Percentiles rank a stretch among this genome's conserved stretches.
phyloP scores from a whole-genome alignment of 1,140 invertebrate species.

The Dendroctonus valens region DNA sequence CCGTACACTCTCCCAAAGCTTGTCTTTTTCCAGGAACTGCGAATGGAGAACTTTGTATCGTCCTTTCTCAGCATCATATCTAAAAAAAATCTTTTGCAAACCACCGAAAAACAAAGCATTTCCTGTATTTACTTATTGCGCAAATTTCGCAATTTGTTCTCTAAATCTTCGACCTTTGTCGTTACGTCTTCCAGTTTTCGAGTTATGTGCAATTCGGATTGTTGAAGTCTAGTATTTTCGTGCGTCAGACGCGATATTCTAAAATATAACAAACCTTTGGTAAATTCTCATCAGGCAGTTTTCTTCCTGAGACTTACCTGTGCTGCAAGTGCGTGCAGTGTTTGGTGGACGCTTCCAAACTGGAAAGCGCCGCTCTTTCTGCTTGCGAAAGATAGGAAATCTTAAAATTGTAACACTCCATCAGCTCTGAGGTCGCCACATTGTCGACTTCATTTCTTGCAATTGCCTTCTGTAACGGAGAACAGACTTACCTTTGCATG shows the following conservation, averaged over 20 bases:
- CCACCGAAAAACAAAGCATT: slow-evolving; percentile 6
- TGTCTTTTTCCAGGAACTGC: slow-evolving; percentile 36
- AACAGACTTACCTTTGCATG: background rate
- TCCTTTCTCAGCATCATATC: slow-evolving; percentile 36
- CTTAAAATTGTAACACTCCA: slow-evolving; percentile 72
- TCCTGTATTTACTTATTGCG: slow-evolving; percentile 26
- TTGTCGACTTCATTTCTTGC: slow-evolving; percentile 23
- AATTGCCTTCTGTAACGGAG: slow-evolving; percentile 13
- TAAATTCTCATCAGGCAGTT: background rate
- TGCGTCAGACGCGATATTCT: slow-evolving; percentile 51
- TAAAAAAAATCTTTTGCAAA: slow-evolving; percentile 1
- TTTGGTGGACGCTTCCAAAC: slow-evolving; percentile 56
- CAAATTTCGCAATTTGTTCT: slow-evolving; percentile 33
- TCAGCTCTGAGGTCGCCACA: slow-evolving; percentile 60
- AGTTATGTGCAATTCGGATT: slow-evolving; percentile 55
- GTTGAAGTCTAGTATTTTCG: slow-evolving; percentile 54
- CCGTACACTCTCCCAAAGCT: slow-evolving; percentile 26
- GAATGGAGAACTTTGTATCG: slow-evolving; percentile 31
- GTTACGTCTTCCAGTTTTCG: slow-evolving; percentile 52
- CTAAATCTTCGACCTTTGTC: slow-evolving; percentile 30
- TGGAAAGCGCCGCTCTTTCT: slow-evolving; percentile 54
- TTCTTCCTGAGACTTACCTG: slow-evolving; percentile 20
- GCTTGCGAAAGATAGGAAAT: slow-evolving; percentile 55
- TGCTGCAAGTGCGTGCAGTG: slow-evolving; percentile 55
- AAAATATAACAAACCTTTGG: background rate